Evolutionary conservation across 2,888 invertebrate genomes (phyloP).

Genomic region (Eucera pruinosa): DNA sequence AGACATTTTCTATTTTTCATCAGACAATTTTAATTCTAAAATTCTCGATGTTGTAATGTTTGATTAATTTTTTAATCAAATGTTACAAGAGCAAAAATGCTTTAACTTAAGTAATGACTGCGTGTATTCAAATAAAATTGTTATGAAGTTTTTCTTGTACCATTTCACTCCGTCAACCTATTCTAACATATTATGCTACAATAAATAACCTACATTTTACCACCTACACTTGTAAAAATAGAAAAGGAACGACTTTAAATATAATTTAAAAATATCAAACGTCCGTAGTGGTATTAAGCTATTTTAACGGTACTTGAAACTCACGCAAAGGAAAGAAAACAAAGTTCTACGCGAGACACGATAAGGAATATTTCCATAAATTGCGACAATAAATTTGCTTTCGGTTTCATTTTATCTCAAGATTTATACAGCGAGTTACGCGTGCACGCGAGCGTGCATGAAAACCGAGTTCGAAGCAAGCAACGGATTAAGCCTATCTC

Average conservation of each 20-base stretch:
- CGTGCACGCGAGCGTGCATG: slow-evolving; percentile 28
- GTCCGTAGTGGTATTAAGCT: not conserved
- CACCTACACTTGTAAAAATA: not conserved
- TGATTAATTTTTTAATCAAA: too few species aligned
- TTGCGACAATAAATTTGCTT: slow-evolving; percentile 29
- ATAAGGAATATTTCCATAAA: slow-evolving; percentile 46
- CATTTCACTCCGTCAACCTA: not conserved
- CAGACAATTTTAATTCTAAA: too few species aligned
- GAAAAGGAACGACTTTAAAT: not conserved
- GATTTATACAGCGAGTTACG: slow-evolving; percentile 20
- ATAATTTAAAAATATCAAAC: not conserved
- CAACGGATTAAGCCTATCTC: slow-evolving; percentile 30
- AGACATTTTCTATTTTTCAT: too few species aligned
- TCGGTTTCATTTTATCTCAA: slow-evolving; percentile 16
- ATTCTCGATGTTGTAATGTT: too few species aligned
- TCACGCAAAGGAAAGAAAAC: not conserved
- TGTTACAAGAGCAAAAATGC: too few species aligned
- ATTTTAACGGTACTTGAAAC: not conserved
- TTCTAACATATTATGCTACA: too few species aligned
- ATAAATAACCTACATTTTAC: not conserved
- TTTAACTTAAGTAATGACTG: too few species aligned
- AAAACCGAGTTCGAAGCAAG: slow-evolving; percentile 11
- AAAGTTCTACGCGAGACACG: not conserved
- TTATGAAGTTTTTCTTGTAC: not conserved
- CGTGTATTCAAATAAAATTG: not conserved